Evolutionary conservation across 2,888 invertebrate genomes (phyloP), one percentile per base, ranked within the genome.

Genomic region (Phymatocera aterrima): DNA sequence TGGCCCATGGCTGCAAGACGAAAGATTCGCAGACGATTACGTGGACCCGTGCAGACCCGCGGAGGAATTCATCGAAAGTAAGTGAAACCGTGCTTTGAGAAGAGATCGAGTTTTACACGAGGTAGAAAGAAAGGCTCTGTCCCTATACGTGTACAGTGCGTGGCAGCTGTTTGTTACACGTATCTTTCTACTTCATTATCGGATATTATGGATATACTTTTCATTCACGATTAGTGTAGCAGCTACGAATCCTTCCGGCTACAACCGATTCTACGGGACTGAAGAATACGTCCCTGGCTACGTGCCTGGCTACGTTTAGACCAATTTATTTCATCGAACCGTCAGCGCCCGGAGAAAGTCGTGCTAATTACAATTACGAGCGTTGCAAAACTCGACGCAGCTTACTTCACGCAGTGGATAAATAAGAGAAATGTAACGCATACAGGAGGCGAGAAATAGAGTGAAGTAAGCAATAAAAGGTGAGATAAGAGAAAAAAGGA

Each of bases 321-420:
- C 51, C 48, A 77, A 64, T 77, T n/a, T n/a, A n/a, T n/a, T 77
- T 65, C 48, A 34, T 64, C 43, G 77, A 65, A 74, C 57, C 70
- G 34, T 74, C 74, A 43, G 48, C 77, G 28, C 40, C 15, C 31
- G 72, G 78, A 72, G 78, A 78, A 78, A 78, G 78, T 78, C 74
- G 78, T 72, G 60, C 78, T 78, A 78, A 78, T 78, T 78, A 74
- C 60, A 74, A 78, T 70, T 57, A 74, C 78, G 60, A 18, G 61
- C 54, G 78, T 78, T 74, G 78, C 78, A 78, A 78, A 61, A 78
- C 46, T 64, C 75, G 15, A 64, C 46, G 31, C 37, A 78, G 60
- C 60, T 43, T 68, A 51, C 48, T 72, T 72, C 72, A 72, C 51
- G 34, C 48, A n/a, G 24, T 46, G 68, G 46, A 72, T 72, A 21